A percentile compares a stretch with the other conserved stretches of the same genome.
Conservation (phyloP, 92 coral and sea anemone genomes). For the Paragorgia papillata region DNA sequence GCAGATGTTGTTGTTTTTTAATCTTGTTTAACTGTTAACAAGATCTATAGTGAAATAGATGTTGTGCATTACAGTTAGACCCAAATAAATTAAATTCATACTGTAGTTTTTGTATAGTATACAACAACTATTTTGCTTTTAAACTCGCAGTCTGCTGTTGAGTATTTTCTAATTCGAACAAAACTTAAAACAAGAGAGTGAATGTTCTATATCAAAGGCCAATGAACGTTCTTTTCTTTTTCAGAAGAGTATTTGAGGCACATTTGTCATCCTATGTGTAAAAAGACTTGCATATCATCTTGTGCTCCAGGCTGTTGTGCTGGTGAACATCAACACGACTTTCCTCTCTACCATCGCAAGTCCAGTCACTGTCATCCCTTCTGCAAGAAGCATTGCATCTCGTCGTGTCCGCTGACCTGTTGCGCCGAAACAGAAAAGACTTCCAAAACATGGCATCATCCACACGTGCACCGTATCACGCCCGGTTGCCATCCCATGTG, state of each 20-base stretch:
- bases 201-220: too few species aligned
- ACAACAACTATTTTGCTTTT: too few species aligned
- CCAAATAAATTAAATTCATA: too few species aligned
- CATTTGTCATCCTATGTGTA: conserved; percentile 83
- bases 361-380: conserved; percentile 82
- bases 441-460: conserved; percentile 24
- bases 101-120: too few species aligned
- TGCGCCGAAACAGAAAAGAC: conserved; percentile 34
- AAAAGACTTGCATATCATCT: conserved; percentile 75
- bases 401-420: conserved; percentile 39
- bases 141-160: too few species aligned
- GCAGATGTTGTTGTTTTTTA: too few species aligned
- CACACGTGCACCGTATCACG: conserved; percentile 37
- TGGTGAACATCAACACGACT: conserved; percentile 69
- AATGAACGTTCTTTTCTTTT: conserved; percentile 7
- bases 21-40: too few species aligned
- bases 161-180: too few species aligned
- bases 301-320: conserved; percentile 90
- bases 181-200: too few species aligned
- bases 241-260: conserved; percentile 78
- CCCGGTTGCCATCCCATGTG: conserved; percentile 80
- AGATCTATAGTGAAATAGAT: too few species aligned
- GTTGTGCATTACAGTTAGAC: too few species aligned
- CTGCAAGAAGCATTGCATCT: conserved; percentile 65
- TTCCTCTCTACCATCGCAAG: conserved; percentile 70